These are phyloP conservation scores for Luscinia megarhynchos DNA, from an alignment of 2,797 vertebrate species.

Conservation along the genomic window DNA sequence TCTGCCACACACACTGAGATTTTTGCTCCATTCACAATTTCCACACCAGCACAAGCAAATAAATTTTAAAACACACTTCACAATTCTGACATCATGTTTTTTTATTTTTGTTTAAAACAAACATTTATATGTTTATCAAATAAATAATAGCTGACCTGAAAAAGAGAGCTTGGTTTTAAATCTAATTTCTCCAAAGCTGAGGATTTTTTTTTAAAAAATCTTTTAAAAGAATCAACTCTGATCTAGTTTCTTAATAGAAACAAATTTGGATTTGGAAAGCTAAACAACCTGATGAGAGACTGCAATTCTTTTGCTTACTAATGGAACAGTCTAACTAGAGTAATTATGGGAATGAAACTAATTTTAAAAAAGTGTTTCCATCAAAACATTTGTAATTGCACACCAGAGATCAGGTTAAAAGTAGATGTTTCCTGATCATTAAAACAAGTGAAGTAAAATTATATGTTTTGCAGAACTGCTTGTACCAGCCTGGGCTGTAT, in stretches of 20 bases:
- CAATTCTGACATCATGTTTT: neutral
- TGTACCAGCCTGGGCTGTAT: constrained; percentile 44
- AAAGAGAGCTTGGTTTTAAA: neutral
- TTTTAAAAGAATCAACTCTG: neutral
- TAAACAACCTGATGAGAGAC: neutral
- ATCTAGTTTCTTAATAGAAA: neutral
- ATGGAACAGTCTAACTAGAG: neutral
- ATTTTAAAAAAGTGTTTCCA: constrained; percentile 25
- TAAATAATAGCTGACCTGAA: neutral
- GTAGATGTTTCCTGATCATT: constrained; percentile 53
- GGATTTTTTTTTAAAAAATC: neutral
- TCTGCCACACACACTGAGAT: neutral
- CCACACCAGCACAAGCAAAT: neutral
- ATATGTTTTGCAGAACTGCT: constrained; percentile 46
- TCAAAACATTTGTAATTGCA: constrained; percentile 60
- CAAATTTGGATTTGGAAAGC: neutral
- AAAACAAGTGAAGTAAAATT: constrained; percentile 54
- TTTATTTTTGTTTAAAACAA: neutral
- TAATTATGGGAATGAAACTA: constrained; percentile 39
- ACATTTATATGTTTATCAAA: neutral
- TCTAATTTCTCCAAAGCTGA: neutral
- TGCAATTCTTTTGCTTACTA: constrained; percentile 15
- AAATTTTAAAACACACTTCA: neutral
- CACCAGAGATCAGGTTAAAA: constrained; percentile 47
- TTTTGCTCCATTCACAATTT: neutral